These are phyloP conservation scores for Triops cancriformis DNA, from an alignment of 1,140 invertebrate species.

Conservation along the genomic window DNA sequence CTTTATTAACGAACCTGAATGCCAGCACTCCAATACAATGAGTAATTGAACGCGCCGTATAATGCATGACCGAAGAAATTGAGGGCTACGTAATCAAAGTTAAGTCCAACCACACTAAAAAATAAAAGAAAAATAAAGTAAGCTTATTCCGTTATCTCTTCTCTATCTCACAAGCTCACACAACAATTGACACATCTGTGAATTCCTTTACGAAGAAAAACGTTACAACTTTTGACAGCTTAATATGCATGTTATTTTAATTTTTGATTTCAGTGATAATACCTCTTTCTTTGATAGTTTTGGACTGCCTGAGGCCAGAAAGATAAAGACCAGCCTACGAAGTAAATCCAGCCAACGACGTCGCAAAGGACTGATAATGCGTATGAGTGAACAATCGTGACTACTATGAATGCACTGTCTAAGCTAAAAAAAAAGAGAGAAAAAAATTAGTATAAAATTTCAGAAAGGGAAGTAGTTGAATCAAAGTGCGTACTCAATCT, in stretches of 20 bases:
- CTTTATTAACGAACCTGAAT: conserved; percentile 60
- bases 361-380: conserved; percentile 61
- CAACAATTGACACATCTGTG: too few relatives aligned
- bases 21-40: conserved; percentile 69
- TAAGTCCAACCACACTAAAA: conserved; percentile 82
- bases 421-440: conserved; percentile 44
- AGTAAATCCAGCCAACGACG: conserved; percentile 95
- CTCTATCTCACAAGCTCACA: too few relatives aligned
- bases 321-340: conserved; percentile 93
- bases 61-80: conserved; percentile 89
- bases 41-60: conserved; percentile 88
- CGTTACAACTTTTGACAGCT: too few relatives aligned
- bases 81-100: conserved; percentile 88
- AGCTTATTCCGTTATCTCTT: too few relatives aligned
- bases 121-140: conserved; percentile 38
- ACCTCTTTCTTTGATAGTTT: conserved; percentile 87
- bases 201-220: too few relatives aligned
- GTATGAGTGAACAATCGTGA: conserved; percentile 60
- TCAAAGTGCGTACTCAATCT: conserved; percentile 16
- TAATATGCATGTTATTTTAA: too few relatives aligned
- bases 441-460: neutral
- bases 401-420: conserved; percentile 57
- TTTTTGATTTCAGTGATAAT: conserved; percentile 18
- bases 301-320: conserved; percentile 94
- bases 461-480: neutral